Evolutionary conservation across 30 jellyfish, hydroid and myxozoan genomes (phyloP), one percentile per base, ranked within the genome.

Genomic region (Pseudorhiza aurosa): DNA sequence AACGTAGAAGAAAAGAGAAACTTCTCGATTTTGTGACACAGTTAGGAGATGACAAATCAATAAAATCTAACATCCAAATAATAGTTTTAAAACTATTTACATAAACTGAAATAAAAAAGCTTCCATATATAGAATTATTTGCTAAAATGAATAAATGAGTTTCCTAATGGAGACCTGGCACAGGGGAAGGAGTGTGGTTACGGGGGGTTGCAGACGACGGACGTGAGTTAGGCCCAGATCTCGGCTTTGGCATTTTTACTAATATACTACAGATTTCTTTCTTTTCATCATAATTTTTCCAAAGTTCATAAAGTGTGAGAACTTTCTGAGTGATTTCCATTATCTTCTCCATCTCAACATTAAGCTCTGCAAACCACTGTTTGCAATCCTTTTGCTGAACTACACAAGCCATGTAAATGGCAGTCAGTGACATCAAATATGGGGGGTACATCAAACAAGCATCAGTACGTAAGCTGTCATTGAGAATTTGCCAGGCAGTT

Each of bases 101-200:
- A n/a, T n/a, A n/a, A n/a, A n/a, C n/a, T n/a, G n/a, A n/a, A n/a
- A n/a, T n/a, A n/a, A n/a, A n/a, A n/a, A n/a, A n/a, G n/a, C n/a
- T n/a, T n/a, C n/a, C n/a, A n/a, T n/a, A n/a, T n/a, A n/a, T n/a
- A n/a, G n/a, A n/a, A n/a, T n/a, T n/a, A n/a, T n/a, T n/a, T n/a
- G n/a, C n/a, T n/a, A n/a, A n/a, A n/a, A n/a, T n/a, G n/a, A n/a
- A n/a, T n/a, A 2, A 2, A 63, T 31, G 9, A 10, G 28, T 14
- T 31, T 10, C 15, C 50, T 72, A 77, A 59, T 58, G 89, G 10
- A 77, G 89, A 6, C 89, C 89, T 4, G 90, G 88, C 25, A 60
- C 87, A 8, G 98, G 98, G 7, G 98, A 91, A 5, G 98, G 96
- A 5, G 98, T 91, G 46, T 91, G 98, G 58, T 87, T 96, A 28